Evolutionary conservation across 2,797 vertebrate genomes (phyloP).

Genomic region (Helicolenus hilgendorfi): DNA sequence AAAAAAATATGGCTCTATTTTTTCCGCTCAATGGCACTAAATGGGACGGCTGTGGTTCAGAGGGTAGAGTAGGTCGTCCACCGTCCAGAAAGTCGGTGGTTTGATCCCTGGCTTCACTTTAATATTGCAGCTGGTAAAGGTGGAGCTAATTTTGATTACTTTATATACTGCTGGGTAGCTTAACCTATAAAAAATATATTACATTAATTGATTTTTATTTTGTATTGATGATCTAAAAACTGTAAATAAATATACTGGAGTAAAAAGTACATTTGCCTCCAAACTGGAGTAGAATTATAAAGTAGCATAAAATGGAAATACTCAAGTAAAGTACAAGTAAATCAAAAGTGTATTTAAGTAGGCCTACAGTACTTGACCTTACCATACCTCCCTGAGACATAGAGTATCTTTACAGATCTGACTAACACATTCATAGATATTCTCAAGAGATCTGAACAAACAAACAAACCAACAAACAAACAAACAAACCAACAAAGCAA

Average conservation of each 20-base stretch:
- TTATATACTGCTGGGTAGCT: background rate
- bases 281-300: background rate
- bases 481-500: rapidly evolving
- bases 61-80: too few relatives aligned
- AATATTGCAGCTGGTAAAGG: background rate
- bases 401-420: background rate
- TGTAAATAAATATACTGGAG: background rate
- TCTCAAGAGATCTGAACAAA: background rate
- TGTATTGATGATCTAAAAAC: background rate
- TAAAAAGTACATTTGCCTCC: background rate
- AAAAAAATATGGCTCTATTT: too few relatives aligned
- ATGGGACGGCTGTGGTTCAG: too few relatives aligned
- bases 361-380: too few relatives aligned
- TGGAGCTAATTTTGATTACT: background rate
- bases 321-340: background rate
- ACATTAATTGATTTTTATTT: background rate
- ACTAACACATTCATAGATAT: background rate
- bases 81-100: too few relatives aligned
- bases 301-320: background rate
- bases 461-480: too few relatives aligned
- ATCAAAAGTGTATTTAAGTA: background rate
- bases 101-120: too few relatives aligned
- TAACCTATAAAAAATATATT: background rate
- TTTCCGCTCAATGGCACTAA: too few relatives aligned
- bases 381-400: background rate